Conservation (phyloP, 2,113 vertebrate species). For the Montifringilla adamsi region DNA sequence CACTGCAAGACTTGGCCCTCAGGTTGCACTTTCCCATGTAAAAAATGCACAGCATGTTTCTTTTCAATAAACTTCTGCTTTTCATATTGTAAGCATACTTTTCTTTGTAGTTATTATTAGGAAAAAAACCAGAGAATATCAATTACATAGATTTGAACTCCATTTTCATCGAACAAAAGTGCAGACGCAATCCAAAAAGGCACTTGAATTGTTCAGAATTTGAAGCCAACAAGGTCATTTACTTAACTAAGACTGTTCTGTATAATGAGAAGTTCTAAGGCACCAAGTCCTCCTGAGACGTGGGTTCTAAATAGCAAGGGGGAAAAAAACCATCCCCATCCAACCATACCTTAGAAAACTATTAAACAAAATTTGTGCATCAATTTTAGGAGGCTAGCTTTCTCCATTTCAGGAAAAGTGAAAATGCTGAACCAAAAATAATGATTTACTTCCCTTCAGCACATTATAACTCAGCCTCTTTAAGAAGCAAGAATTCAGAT, state of each 20-base stretch:
- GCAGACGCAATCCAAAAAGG: background rate
- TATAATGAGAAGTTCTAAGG: background rate
- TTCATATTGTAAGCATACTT: background rate
- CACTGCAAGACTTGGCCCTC: background rate
- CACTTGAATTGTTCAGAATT: background rate
- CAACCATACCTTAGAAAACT: background rate
- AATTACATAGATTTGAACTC: background rate
- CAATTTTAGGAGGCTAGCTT: background rate
- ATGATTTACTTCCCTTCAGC: background rate
- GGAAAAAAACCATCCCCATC: fast-evolving
- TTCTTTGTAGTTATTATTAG: background rate
- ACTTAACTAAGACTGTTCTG: background rate
- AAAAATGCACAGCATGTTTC: background rate
- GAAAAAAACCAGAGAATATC: background rate
- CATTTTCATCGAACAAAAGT: background rate
- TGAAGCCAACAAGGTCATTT: background rate
- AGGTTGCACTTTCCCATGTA: background rate
- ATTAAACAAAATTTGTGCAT: background rate
- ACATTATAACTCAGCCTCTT: background rate
- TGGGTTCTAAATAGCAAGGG: background rate
- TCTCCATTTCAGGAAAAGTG: background rate
- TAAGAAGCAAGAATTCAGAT: background rate
- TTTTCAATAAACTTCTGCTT: background rate
- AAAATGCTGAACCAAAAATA: background rate
- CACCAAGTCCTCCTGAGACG: background rate